Conservation (phyloP, 1,140 invertebrate genomes). For the Drosophila melanogaster region Release_6_plus_ISO1_MT NT_033779.5:16442001-16442500, state of each 20-base stretch:
- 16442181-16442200: slow-evolving; percentile 52
- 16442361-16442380: slow-evolving; percentile 11
- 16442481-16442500: too few species aligned
- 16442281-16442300: neutral
- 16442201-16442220: slow-evolving; percentile 52
- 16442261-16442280: slow-evolving; percentile 16
- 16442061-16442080: slow-evolving; percentile 45
- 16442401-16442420: neutral
- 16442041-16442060: neutral
- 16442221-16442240: slow-evolving; percentile 54
- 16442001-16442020: slow-evolving; percentile 58
- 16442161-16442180: slow-evolving; percentile 27
- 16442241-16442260: slow-evolving; percentile 5
- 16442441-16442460: neutral
- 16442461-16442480: too few species aligned
- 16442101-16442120: slow-evolving; percentile 66
- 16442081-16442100: slow-evolving; percentile 53
- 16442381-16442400: neutral
- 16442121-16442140: slow-evolving; percentile 34
- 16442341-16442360: slow-evolving; percentile 34
- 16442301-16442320: slow-evolving; percentile 5
- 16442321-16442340: slow-evolving; percentile 66
- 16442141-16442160: slow-evolving; percentile 18
- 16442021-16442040: slow-evolving; percentile 11
- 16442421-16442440: neutral